Conservation (phyloP, 1,140 invertebrate genomes). For the Listronotus bonariensis region DNA sequence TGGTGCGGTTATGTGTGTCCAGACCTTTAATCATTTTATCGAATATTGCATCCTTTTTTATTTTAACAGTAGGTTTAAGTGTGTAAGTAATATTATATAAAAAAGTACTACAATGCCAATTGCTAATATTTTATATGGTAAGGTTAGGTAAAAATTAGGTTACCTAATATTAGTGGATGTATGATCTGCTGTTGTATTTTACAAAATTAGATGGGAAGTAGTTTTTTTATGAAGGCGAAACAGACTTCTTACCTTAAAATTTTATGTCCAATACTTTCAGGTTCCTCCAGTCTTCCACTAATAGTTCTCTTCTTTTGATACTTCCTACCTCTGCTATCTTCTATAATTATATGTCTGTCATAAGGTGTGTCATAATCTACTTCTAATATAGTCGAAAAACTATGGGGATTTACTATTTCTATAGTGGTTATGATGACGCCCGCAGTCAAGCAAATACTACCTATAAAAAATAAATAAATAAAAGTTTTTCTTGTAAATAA, state of each 20-base stretch:
- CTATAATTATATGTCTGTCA: slow-evolving; percentile 87
- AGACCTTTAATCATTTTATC: no score
- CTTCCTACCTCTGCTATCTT: slow-evolving; percentile 82
- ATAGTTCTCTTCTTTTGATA: slow-evolving; percentile 65
- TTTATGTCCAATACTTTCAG: slow-evolving; percentile 61
- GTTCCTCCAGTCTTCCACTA: slow-evolving; percentile 65
- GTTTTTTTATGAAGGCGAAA: background rate
- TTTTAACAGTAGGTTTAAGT: no score
- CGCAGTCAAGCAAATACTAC: slow-evolving; percentile 72
- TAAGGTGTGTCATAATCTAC: slow-evolving; percentile 94
- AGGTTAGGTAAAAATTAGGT: no score
- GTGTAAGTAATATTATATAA: no score
- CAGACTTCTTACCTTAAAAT: slow-evolving; percentile 60
- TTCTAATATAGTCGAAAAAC: slow-evolving; percentile 90
- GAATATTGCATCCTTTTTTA: no score
- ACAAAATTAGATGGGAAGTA: background rate
- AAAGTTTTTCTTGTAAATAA: no score
- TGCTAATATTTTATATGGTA: no score
- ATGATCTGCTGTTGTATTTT: no score
- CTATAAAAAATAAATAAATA: no score
- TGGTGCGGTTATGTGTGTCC: no score
- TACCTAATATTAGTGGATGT: no score
- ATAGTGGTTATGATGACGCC: slow-evolving; percentile 79
- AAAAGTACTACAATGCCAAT: no score
- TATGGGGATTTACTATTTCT: slow-evolving; percentile 86